Conservation (phyloP, 2,797 vertebrate genomes). For the Microcaecilia unicolor region DNA sequence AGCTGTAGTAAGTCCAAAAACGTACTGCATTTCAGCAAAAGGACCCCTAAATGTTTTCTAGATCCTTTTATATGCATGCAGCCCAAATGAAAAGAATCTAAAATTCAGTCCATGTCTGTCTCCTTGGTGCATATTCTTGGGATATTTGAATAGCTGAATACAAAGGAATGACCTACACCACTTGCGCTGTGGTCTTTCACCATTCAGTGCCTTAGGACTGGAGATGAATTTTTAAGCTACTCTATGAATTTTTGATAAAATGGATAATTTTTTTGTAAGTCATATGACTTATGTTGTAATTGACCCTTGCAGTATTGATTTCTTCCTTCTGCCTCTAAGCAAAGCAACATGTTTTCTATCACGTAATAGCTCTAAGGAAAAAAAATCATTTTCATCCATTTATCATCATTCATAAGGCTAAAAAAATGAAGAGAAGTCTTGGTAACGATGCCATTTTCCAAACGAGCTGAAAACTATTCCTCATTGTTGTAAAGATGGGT, state of each 20-base stretch:
- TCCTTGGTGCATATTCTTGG: too few relatives aligned
- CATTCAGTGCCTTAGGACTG: constrained; percentile 13
- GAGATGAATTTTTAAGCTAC: constrained; percentile 26
- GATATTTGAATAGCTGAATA: too few relatives aligned
- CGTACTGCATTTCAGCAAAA: too few relatives aligned
- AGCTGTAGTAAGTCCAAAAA: too few relatives aligned
- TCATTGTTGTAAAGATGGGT: too few relatives aligned
- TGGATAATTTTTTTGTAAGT: constrained; percentile 44
- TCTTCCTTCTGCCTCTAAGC: constrained; percentile 42
- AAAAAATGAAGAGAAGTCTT: constrained; percentile 35
- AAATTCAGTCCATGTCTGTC: too few relatives aligned
- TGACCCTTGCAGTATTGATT: constrained; percentile 69
- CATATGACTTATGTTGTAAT: constrained; percentile 71
- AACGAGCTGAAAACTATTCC: too few relatives aligned
- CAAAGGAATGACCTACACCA: too few relatives aligned
- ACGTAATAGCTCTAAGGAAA: constrained; percentile 56
- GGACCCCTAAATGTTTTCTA: too few relatives aligned
- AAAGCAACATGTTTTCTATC: constrained; percentile 57
- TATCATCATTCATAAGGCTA: constrained; percentile 36
- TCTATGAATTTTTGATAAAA: constrained; percentile 49
- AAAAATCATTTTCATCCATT: constrained; percentile 50
- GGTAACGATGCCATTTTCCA: constrained; percentile 53
- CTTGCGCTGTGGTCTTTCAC: too few relatives aligned
- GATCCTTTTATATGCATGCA: too few relatives aligned
- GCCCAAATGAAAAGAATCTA: too few relatives aligned